Conservation (phyloP, 1,140 invertebrate genomes). For the Rhizoglyphus robini region DNA sequence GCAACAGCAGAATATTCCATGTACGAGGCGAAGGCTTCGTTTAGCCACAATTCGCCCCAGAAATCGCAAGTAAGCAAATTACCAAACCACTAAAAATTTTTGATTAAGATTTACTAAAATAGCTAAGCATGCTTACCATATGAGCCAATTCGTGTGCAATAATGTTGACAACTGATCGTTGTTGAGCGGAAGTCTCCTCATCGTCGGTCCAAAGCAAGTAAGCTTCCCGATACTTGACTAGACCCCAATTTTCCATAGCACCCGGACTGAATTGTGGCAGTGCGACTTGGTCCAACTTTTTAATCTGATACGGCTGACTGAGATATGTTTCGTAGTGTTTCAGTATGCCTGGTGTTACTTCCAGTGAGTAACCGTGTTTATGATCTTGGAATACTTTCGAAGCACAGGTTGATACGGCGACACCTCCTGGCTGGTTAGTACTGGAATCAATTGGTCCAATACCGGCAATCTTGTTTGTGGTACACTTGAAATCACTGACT, state of each 20-base stretch:
- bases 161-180: conserved; percentile 61
- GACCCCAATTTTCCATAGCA: conserved; percentile 92
- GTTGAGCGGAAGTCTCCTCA: conserved; percentile 40
- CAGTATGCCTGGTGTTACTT: conserved; percentile 56
- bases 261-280: conserved; percentile 78
- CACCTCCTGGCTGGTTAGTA: too few relatives aligned
- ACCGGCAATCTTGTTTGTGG: not conserved
- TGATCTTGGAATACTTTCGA: not conserved
- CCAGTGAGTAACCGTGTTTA: conserved; percentile 50
- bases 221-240: conserved; percentile 17
- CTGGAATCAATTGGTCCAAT: not conserved
- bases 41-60: conserved; percentile 87
- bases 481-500: conserved; percentile 61
- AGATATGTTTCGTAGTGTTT: conserved; percentile 74
- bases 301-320: conserved; percentile 60
- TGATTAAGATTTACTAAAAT: too few relatives aligned
- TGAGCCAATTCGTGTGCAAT: conserved; percentile 51
- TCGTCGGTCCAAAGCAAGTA: not conserved
- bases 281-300: conserved; percentile 73
- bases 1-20: conserved; percentile 64
- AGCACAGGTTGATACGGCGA: not conserved
- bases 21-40: conserved; percentile 78
- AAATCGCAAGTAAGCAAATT: conserved; percentile 60
- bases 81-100: conserved; percentile 53
- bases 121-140: conserved; percentile 24